Conservation (phyloP, 2,888 invertebrate species). For the Acanthoscelides obtectus region DNA sequence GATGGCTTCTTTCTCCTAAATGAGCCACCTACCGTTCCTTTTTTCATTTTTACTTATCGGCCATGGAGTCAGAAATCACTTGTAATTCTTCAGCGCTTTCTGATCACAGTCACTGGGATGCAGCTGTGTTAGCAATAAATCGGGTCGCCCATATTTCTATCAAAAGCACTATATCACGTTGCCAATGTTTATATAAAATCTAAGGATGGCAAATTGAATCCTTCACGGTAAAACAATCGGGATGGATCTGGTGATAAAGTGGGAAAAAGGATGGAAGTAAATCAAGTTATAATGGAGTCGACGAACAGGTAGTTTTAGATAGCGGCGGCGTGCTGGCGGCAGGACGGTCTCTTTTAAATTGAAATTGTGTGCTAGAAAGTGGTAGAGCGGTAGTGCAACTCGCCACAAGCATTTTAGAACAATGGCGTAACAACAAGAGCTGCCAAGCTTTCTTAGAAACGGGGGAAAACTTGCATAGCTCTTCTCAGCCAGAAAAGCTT, state of each 20-base stretch:
- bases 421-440: neutral
- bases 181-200: neutral
- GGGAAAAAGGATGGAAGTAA: neutral
- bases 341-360: neutral
- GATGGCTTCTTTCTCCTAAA: too few species aligned
- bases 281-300: neutral
- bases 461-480: too few species aligned
- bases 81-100: too few species aligned
- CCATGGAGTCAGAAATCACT: too few species aligned
- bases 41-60: too few species aligned
- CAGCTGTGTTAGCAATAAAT: too few species aligned
- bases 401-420: neutral
- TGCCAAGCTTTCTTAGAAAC: too few species aligned
- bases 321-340: neutral
- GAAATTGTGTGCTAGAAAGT: neutral
- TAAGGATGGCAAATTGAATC: neutral
- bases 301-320: neutral
- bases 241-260: neutral
- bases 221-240: neutral
- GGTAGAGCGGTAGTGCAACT: neutral
- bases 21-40: too few species aligned
- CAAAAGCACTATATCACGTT: neutral
- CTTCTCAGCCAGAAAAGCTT: too few species aligned
- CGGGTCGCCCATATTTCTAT: neutral
- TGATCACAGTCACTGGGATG: too few species aligned